A percentile compares a stretch with the other conserved stretches of the same genome.
Evolutionary conservation across 2,113 vertebrate species (phyloP).

Genomic region (Cyprinus carpio): DNA sequence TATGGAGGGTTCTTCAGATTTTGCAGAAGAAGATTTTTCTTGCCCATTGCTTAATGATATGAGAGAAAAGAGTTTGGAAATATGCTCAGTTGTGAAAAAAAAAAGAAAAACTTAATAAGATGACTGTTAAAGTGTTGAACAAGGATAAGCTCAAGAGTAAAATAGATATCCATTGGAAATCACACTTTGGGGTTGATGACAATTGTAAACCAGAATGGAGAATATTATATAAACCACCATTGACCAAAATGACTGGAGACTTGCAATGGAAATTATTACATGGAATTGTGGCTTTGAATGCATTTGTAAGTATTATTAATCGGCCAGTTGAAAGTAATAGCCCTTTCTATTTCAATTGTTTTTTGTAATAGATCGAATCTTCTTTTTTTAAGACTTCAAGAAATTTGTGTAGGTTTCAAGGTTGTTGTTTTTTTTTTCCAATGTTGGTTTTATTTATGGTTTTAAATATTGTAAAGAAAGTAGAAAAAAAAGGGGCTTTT

Average conservation of each 20-base stretch:
- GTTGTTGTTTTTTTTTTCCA: neutral
- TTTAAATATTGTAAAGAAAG: too few relatives aligned
- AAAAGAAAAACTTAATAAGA: neutral
- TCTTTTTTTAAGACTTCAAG: neutral
- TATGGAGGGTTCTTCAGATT: too few relatives aligned
- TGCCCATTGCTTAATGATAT: neutral
- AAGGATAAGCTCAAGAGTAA: neutral
- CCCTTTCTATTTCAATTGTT: neutral
- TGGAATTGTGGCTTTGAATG: too few relatives aligned
- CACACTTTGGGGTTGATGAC: neutral
- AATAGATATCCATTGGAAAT: neutral
- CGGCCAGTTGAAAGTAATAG: neutral
- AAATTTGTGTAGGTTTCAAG: neutral
- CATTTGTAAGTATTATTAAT: too few relatives aligned
- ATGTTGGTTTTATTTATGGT: neutral
- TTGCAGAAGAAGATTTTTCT: too few relatives aligned
- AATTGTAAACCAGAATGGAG: too few relatives aligned
- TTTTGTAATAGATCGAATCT: too few relatives aligned
- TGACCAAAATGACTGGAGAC: neutral
- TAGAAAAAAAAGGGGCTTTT: too few relatives aligned
- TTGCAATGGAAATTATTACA: too few relatives aligned
- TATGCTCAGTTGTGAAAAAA: neutral
- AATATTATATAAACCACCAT: neutral
- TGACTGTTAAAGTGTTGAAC: too few relatives aligned
- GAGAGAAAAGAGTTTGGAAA: neutral